Evolutionary conservation across 2,797 vertebrate species (phyloP).

Genomic region (Spea hammondii): DNA sequence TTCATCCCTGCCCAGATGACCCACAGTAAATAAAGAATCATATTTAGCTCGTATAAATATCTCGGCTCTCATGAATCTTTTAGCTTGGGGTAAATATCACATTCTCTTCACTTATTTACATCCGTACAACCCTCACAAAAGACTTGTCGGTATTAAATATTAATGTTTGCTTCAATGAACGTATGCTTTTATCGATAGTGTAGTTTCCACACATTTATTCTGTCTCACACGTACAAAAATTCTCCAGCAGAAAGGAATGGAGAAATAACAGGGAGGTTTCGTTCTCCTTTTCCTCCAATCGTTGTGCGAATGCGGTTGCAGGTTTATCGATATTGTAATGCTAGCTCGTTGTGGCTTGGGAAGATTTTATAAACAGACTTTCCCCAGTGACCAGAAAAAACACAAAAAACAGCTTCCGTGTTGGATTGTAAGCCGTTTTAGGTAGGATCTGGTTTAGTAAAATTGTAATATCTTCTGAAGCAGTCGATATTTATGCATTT

Average conservation of each 20-base stretch:
- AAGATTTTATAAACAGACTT: constrained; percentile 11
- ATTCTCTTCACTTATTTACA: constrained; percentile 94
- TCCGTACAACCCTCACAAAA: constrained; percentile 77
- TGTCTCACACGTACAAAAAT: constrained; percentile 58
- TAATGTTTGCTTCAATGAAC: constrained; percentile 74
- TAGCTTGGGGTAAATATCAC: constrained; percentile 87
- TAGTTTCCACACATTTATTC: constrained; percentile 62
- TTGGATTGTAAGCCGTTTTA: neutral
- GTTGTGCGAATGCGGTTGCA: constrained; percentile 27
- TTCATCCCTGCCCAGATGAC: constrained; percentile 75
- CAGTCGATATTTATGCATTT: neutral
- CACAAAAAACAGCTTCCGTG: neutral
- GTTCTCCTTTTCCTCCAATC: constrained; percentile 24
- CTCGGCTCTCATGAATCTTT: constrained; percentile 88
- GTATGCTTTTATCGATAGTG: constrained; percentile 71
- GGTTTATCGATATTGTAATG: constrained; percentile 33
- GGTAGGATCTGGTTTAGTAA: neutral
- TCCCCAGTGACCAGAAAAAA: neutral
- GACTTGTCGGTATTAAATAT: constrained; percentile 77
- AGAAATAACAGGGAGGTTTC: constrained; percentile 47
- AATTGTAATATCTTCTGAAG: neutral
- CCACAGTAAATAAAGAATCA: constrained; percentile 85
- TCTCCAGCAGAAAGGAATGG: constrained; percentile 29
- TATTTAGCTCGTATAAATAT: constrained; percentile 87
- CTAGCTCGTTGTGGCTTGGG: constrained; percentile 23